Evolutionary conservation across 2,888 invertebrate genomes (phyloP).

Genomic region (Loripinus fragilis): DNA sequence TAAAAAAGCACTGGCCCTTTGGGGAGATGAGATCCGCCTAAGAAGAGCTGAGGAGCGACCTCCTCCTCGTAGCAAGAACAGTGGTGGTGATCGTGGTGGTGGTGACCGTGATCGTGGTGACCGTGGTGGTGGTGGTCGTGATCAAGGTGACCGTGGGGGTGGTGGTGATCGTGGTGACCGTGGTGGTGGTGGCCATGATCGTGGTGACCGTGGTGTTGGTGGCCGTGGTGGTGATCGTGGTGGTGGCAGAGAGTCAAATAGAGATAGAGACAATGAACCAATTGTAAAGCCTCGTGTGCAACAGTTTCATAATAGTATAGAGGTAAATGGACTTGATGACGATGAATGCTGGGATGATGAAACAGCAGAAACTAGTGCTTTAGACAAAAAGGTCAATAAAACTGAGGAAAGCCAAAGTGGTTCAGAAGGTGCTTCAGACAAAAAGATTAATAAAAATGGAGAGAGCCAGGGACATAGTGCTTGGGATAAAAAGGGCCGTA

Average conservation of each 20-base stretch:
- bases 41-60: constrained; percentile 49
- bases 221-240: too few relatives aligned
- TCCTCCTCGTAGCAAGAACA: neutral
- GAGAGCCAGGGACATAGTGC: neutral
- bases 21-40: constrained; percentile 40
- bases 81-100: neutral
- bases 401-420: neutral
- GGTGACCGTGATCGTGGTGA: too few relatives aligned
- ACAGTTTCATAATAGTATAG: neutral
- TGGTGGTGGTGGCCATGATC: too few relatives aligned
- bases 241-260: neutral
- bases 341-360: neutral
- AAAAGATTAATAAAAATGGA: neutral
- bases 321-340: neutral
- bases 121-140: neutral
- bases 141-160: too few relatives aligned
- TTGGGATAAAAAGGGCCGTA: neutral
- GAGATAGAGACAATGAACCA: neutral
- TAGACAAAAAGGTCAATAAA: neutral
- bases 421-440: neutral
- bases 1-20: constrained; percentile 49
- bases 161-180: too few relatives aligned
- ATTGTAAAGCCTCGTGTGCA: neutral
- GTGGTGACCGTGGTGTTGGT: too few relatives aligned
- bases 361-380: neutral